These are phyloP conservation scores for Pollachius pollachius DNA, from an alignment of 2,113 vertebrate genomes.

Conservation along the genomic window DNA sequence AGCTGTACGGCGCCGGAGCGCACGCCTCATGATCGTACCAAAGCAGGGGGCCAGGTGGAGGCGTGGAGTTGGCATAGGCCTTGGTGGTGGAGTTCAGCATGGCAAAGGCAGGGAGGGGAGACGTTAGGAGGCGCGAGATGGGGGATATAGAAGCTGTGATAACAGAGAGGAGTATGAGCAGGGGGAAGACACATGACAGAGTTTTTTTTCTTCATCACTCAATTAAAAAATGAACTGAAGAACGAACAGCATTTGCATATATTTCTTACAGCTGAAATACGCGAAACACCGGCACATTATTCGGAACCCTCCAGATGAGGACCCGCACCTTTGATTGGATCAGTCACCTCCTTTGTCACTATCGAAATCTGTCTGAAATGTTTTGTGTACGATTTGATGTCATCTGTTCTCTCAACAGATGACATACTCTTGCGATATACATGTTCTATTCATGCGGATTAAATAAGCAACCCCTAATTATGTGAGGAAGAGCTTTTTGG, in stretches of 20 bases:
- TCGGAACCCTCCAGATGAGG: too few relatives aligned
- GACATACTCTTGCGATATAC: too few relatives aligned
- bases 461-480: too few relatives aligned
- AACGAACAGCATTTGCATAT: background rate
- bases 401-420: too few relatives aligned
- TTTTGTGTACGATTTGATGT: too few relatives aligned
- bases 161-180: background rate
- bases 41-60: background rate
- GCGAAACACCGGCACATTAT: too few relatives aligned
- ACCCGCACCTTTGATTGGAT: too few relatives aligned
- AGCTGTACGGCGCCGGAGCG: slow-evolving; percentile 52
- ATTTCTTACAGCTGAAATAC: too few relatives aligned
- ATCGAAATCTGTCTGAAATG: too few relatives aligned
- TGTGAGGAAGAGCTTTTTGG: too few relatives aligned
- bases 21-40: slow-evolving; percentile 69
- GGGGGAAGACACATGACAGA: background rate
- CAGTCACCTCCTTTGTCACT: too few relatives aligned
- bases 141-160: background rate
- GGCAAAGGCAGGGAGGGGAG: slow-evolving; percentile 19
- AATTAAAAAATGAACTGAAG: background rate
- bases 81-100: slow-evolving; percentile 11
- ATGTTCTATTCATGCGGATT: too few relatives aligned
- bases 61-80: background rate
- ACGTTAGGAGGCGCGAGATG: background rate
- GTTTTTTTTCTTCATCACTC: background rate